Conservation (phyloP, 2,113 vertebrate species). For the Podocnemis expansa region DNA sequence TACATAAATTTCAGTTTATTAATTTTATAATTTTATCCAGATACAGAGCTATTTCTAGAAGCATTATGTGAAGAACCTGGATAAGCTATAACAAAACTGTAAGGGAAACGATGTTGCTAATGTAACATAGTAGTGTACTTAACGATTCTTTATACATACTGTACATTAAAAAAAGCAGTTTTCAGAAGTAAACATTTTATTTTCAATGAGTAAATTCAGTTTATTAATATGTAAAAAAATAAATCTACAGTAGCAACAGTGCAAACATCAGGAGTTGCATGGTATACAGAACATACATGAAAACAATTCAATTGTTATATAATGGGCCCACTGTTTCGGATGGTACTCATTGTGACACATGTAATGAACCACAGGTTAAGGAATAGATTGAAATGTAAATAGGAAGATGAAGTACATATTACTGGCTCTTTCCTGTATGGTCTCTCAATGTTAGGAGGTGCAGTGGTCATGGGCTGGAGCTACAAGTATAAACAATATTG, state of each 20-base stretch:
- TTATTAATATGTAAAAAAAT: conserved; percentile 78
- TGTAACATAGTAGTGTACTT: neutral
- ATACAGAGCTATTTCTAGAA: conserved; percentile 58
- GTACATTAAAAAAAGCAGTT: conserved; percentile 16
- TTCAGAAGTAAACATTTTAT: conserved; percentile 44
- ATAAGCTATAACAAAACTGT: conserved; percentile 43
- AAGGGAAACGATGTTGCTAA: conserved; percentile 22
- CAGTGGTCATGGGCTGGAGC: conserved; percentile 83
- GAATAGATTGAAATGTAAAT: neutral
- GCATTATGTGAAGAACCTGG: conserved; percentile 16
- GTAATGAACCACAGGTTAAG: conserved; percentile 25
- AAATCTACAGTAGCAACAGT: conserved; percentile 76
- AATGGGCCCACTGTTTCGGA: neutral
- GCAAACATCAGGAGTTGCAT: conserved; percentile 65
- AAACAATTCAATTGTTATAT: conserved; percentile 14
- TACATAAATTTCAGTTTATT: conserved; percentile 73
- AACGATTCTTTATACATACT: conserved; percentile 44
- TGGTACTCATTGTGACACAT: neutral
- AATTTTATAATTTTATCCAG: conserved; percentile 62
- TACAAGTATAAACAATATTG: conserved; percentile 59
- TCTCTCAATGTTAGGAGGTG: conserved; percentile 76
- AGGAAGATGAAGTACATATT: conserved; percentile 65
- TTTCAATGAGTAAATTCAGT: conserved; percentile 49
- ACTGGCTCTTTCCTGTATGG: conserved; percentile 70
- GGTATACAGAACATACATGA: conserved; percentile 12